Conservation (phyloP, 2,797 vertebrate genomes). For the Apogon hyalosoma region DNA sequence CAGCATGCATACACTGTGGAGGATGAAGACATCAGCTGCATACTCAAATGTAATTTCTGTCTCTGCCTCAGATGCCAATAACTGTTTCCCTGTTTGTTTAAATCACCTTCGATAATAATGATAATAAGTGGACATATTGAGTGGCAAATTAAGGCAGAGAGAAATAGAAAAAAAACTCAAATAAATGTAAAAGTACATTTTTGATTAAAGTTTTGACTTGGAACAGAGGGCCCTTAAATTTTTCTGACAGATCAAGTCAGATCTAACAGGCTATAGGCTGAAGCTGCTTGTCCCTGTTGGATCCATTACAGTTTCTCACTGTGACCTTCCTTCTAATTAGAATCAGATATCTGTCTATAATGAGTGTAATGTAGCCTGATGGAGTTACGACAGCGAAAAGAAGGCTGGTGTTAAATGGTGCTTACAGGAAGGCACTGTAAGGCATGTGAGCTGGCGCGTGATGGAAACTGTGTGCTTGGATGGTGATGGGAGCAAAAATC, state of each 20-base stretch:
- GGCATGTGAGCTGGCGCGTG: conserved; percentile 49
- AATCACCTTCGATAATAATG: conserved; percentile 8
- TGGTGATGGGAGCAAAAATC: conserved; percentile 33
- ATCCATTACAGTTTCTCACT: conserved; percentile 27
- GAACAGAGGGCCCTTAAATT: conserved; percentile 1
- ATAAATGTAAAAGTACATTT: conserved; percentile 4
- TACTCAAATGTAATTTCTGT: conserved; percentile 25
- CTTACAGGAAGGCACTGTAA: conserved; percentile 44
- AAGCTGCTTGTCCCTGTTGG: background rate
- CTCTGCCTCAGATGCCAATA: conserved; percentile 5
- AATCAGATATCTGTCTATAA: conserved; percentile 59
- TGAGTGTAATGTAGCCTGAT: conserved; percentile 66
- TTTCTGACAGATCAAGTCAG: conserved; percentile 10
- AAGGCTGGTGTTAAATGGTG: conserved; percentile 60
- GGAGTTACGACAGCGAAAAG: conserved; percentile 40
- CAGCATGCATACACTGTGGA: conserved; percentile 7
- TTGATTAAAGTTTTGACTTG: conserved; percentile 27
- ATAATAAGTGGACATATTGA: conserved; percentile 9
- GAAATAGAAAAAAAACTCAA: background rate
- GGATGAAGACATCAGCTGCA: conserved; percentile 38
- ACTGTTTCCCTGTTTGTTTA: conserved; percentile 14
- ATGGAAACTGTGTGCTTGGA: conserved; percentile 24
- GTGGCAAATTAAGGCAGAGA: background rate
- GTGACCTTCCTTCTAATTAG: conserved; percentile 62
- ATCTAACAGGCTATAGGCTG: background rate